Conservation (phyloP, 2,888 invertebrate genomes). For the Cephus runcator region DNA sequence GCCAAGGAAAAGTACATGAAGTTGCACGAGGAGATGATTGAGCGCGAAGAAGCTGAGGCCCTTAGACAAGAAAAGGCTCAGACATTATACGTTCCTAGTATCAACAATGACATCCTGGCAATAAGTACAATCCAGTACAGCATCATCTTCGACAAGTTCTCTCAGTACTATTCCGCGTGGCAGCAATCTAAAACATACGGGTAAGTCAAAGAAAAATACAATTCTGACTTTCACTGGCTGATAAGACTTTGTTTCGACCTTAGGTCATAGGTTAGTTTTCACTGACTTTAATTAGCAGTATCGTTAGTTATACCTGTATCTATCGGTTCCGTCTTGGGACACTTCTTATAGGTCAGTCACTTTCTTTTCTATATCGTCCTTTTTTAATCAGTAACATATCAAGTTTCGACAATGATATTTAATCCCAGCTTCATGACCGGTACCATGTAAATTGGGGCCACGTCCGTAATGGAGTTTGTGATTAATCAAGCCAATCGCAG, state of each 20-base stretch:
- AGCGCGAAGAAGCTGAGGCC: slow-evolving; percentile 28
- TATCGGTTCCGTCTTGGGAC: not conserved
- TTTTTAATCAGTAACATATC: not conserved
- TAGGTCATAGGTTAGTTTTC: not conserved
- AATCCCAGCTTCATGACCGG: not conserved
- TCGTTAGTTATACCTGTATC: not conserved
- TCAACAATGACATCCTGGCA: slow-evolving; percentile 63
- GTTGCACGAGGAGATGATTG: slow-evolving; percentile 48
- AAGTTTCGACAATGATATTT: not conserved
- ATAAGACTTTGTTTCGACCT: not conserved
- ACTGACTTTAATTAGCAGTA: not conserved
- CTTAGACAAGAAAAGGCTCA: slow-evolving; percentile 5
- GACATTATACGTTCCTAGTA: not conserved
- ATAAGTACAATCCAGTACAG: slow-evolving; percentile 68
- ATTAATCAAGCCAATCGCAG: not conserved
- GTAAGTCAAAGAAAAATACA: slow-evolving; percentile 60
- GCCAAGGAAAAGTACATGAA: slow-evolving; percentile 53
- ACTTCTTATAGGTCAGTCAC: not conserved
- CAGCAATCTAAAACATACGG: slow-evolving; percentile 68
- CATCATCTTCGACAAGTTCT: slow-evolving; percentile 63
- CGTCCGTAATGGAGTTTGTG: not conserved
- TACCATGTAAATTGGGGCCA: not conserved
- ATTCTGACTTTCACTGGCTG: not conserved
- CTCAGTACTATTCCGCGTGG: slow-evolving; percentile 57
- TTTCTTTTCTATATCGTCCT: not conserved